Evolutionary conservation across 2,113 vertebrate genomes (phyloP).

Genomic region (Indicator maculatus): DNA sequence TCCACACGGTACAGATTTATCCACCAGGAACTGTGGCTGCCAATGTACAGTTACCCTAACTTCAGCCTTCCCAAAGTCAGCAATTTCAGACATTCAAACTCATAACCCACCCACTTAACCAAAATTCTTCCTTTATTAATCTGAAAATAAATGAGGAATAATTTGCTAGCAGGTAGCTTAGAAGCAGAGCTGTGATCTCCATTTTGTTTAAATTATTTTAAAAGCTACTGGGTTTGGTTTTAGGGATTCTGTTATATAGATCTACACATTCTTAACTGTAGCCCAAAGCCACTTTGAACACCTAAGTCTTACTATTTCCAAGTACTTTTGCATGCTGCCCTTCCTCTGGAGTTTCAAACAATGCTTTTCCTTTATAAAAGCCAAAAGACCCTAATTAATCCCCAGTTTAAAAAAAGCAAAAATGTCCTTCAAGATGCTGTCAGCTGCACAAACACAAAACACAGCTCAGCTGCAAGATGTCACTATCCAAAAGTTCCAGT

Average conservation of each 20-base stretch:
- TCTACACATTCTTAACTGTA: neutral
- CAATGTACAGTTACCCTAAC: fast-evolving
- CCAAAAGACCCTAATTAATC: neutral
- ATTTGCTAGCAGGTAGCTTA: neutral
- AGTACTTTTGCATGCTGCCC: neutral
- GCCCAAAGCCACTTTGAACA: neutral
- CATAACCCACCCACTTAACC: neutral
- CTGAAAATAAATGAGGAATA: neutral
- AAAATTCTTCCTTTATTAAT: neutral
- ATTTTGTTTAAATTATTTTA: neutral
- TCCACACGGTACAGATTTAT: fast-evolving
- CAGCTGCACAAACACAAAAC: neutral
- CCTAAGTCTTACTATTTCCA: neutral
- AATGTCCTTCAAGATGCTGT: neutral
- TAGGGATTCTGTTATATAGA: neutral
- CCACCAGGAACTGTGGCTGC: neutral
- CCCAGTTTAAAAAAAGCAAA: neutral
- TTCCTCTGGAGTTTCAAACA: neutral
- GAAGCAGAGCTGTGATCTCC: neutral
- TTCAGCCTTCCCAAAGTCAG: neutral
- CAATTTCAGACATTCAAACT: neutral
- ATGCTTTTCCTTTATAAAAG: neutral
- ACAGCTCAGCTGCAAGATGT: neutral
- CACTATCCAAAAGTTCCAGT: neutral
- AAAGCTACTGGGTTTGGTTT: fast-evolving